A percentile compares a stretch with the other conserved stretches of the same genome.
These are phyloP conservation scores for Enteromius radiatus DNA, from an alignment of 2,797 vertebrate species.

Conservation along the genomic window DNA sequence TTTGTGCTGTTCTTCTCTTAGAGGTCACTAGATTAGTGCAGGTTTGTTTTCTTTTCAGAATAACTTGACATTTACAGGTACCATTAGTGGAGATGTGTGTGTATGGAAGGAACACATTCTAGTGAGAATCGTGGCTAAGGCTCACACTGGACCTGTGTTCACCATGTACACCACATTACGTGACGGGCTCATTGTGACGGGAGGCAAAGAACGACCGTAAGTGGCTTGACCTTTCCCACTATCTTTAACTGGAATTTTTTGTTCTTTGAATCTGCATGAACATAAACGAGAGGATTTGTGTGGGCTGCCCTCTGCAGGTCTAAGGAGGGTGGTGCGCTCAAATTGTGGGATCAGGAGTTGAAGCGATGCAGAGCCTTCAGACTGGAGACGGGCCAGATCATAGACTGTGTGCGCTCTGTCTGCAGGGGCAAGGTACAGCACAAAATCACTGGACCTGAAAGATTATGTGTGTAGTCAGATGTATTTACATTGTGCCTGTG, in stretches of 20 bases:
- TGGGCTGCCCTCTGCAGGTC: conserved; percentile 77
- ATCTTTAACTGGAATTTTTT: neutral
- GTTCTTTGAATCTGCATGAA: neutral
- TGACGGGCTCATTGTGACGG: conserved; percentile 96
- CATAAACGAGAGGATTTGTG: conserved; percentile 27
- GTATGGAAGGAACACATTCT: conserved; percentile 97
- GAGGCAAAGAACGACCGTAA: conserved; percentile 98
- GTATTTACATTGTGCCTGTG: neutral
- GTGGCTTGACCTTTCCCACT: conserved; percentile 64
- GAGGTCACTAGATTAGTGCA: conserved; percentile 88
- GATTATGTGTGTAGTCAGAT: neutral
- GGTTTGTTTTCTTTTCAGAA: conserved; percentile 95
- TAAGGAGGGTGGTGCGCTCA: conserved; percentile 95
- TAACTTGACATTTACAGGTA: conserved; percentile 99
- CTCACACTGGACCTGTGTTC: conserved; percentile 97
- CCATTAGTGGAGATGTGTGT: conserved; percentile 99
- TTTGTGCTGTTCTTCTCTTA: conserved; percentile 75
- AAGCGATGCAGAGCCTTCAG: conserved; percentile 94
- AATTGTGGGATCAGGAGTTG: conserved; percentile 96
- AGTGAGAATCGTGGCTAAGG: conserved; percentile 95
- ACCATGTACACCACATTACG: conserved; percentile 97
- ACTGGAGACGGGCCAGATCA: conserved; percentile 90
- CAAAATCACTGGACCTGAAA: neutral
- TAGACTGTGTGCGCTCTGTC: conserved; percentile 92
- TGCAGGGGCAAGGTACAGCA: conserved; percentile 90